These are phyloP conservation scores for Brachionus koreanus DNA, from an alignment of 1,140 invertebrate genomes.

Conservation along the genomic window DNA sequence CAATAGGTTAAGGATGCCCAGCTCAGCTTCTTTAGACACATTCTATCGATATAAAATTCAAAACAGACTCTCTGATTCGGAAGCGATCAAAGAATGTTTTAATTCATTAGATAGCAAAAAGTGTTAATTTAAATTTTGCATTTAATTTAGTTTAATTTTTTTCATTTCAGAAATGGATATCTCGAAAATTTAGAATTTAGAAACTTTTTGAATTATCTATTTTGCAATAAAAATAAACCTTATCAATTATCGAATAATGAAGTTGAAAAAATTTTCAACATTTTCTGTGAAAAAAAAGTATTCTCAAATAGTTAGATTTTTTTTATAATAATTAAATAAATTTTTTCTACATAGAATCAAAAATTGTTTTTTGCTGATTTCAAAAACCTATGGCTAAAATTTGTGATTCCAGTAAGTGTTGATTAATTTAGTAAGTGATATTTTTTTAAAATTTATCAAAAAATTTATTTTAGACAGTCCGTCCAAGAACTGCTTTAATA, in stretches of 20 bases:
- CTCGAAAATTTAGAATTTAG: not conserved
- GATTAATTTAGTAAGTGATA: not conserved
- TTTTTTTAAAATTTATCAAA: not conserved
- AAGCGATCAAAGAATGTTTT: not conserved
- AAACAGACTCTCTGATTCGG: not conserved
- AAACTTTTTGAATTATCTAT: not conserved
- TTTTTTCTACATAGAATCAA: not conserved
- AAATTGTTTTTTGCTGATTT: constrained; percentile 3
- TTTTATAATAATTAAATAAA: not conserved
- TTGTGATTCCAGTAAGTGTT: constrained; percentile 25
- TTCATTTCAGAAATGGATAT: not conserved
- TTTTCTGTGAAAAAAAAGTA: constrained; percentile 11
- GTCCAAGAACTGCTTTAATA: constrained; percentile 67
- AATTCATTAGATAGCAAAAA: not conserved
- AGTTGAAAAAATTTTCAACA: constrained; percentile 24
- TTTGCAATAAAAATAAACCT: constrained; percentile 4
- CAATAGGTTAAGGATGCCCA: not conserved
- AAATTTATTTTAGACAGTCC: not conserved
- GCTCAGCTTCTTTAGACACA: not conserved
- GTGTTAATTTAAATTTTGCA: not conserved
- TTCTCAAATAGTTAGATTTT: no score
- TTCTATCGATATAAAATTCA: not conserved
- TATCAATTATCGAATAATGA: constrained; percentile 9
- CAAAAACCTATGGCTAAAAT: not conserved
- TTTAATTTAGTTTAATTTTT: not conserved